phyloP scores from a whole-genome alignment of 2,888 invertebrate species.

The Epinotia ramella region DNA sequence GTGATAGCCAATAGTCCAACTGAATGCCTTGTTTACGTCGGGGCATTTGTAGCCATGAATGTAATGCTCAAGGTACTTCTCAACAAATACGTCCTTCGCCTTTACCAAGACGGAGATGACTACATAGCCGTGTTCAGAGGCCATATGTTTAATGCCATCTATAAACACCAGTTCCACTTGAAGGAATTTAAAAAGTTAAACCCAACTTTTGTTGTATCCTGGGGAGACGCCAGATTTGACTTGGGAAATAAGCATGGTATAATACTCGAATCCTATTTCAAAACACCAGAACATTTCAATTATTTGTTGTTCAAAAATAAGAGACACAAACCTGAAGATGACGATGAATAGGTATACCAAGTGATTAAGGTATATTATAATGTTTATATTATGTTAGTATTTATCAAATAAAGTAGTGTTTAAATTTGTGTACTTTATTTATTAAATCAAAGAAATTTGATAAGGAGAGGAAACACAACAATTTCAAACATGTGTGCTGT shows the following conservation, averaged over 20 bases:
- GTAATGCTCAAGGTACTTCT: slow-evolving; percentile 68
- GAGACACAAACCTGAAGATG: slow-evolving; percentile 47
- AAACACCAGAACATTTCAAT: slow-evolving; percentile 75
- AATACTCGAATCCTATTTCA: slow-evolving; percentile 73
- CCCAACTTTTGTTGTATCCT: slow-evolving; percentile 67
- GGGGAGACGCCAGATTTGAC: slow-evolving; percentile 74
- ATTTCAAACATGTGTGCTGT: no score
- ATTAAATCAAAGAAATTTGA: neutral
- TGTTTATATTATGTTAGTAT: slow-evolving; percentile 1
- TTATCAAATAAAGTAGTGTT: slow-evolving; percentile 8
- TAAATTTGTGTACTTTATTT: slow-evolving; percentile 1
- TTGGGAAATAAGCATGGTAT: slow-evolving; percentile 75
- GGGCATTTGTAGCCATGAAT: slow-evolving; percentile 70
- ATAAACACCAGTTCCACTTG: slow-evolving; percentile 70
- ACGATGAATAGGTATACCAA: slow-evolving; percentile 43
- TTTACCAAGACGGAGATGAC: slow-evolving; percentile 77
- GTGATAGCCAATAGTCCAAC: slow-evolving; percentile 71
- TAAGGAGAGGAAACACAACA: neutral
- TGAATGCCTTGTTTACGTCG: slow-evolving; percentile 71
- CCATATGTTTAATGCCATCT: slow-evolving; percentile 64
- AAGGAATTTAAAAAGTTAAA: slow-evolving; percentile 72
- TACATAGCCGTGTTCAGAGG: slow-evolving; percentile 76
- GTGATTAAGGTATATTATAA: neutral
- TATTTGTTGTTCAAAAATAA: slow-evolving; percentile 66
- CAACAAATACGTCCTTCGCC: slow-evolving; percentile 73